These are phyloP conservation scores for Vimba vimba DNA, from an alignment of 2,113 vertebrate genomes.

Conservation along the genomic window DNA sequence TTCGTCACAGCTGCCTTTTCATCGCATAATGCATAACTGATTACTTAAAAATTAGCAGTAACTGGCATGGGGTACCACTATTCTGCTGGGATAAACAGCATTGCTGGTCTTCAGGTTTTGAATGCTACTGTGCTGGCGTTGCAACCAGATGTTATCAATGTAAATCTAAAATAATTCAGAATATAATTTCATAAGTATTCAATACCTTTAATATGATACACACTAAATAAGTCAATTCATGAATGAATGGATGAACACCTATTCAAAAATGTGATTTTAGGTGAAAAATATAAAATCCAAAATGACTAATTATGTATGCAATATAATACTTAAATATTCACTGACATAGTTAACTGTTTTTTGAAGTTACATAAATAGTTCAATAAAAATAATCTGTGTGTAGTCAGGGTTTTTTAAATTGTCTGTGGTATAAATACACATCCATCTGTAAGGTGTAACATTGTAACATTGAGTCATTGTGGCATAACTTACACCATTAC, in stretches of 20 bases:
- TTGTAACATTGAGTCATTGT: neutral
- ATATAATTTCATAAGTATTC: too few species aligned
- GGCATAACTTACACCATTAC: constrained; percentile 1
- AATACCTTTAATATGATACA: neutral
- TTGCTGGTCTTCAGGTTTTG: neutral
- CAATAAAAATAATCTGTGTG: neutral
- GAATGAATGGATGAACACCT: neutral
- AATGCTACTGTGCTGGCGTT: neutral
- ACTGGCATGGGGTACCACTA: neutral
- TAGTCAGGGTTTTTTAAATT: neutral
- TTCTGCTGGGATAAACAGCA: neutral
- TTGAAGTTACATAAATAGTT: neutral
- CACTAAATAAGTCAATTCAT: neutral
- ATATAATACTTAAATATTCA: neutral
- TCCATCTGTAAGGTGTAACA: neutral
- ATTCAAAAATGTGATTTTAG: neutral
- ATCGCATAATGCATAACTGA: constrained; percentile 13
- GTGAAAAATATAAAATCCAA: neutral
- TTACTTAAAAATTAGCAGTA: constrained; percentile 18
- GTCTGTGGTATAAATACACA: neutral
- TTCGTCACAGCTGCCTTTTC: constrained; percentile 27
- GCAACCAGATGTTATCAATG: neutral
- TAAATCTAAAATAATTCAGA: too few species aligned
- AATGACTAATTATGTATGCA: neutral
- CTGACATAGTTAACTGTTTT: neutral